phyloP scores from a whole-genome alignment of 2,113 vertebrate genomes.

The Lates calcarifer region DNA sequence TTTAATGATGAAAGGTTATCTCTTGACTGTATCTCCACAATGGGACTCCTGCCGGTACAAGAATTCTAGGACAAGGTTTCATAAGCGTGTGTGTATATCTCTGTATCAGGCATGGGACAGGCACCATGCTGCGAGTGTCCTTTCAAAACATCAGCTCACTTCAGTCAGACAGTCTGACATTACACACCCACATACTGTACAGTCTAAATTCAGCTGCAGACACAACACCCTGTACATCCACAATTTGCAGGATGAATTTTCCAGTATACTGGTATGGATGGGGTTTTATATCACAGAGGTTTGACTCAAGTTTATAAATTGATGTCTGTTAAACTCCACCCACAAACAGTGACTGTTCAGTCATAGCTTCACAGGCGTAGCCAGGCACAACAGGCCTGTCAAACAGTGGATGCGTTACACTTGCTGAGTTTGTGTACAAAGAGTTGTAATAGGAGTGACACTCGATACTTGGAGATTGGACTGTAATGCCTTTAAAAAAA shows the following conservation, averaged over 20 bases:
- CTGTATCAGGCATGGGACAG: constrained; percentile 2
- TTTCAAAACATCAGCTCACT: constrained; percentile 35
- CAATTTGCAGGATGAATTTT: not conserved
- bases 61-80: constrained; percentile 6
- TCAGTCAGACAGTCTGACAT: constrained; percentile 37
- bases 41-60: constrained; percentile 19
- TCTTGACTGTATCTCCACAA: constrained; percentile 55
- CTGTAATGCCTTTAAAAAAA: too few species aligned
- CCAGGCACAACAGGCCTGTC: too few species aligned
- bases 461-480: too few species aligned
- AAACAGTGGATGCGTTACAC: too few species aligned
- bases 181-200: constrained; percentile 22
- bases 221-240: not conserved
- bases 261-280: not conserved
- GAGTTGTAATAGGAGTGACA: too few species aligned
- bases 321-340: too few species aligned
- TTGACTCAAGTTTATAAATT: not conserved
- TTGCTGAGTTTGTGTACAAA: too few species aligned
- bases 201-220: constrained; percentile 33
- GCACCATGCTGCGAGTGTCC: constrained; percentile 43
- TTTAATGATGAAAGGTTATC: constrained; percentile 47
- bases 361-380: too few species aligned
- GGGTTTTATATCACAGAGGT: not conserved
- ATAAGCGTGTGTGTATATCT: not conserved
- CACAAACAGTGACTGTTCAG: too few species aligned